These are phyloP conservation scores for Hecatera dysodea DNA, from an alignment of 2,888 invertebrate genomes.

Conservation along the genomic window DNA sequence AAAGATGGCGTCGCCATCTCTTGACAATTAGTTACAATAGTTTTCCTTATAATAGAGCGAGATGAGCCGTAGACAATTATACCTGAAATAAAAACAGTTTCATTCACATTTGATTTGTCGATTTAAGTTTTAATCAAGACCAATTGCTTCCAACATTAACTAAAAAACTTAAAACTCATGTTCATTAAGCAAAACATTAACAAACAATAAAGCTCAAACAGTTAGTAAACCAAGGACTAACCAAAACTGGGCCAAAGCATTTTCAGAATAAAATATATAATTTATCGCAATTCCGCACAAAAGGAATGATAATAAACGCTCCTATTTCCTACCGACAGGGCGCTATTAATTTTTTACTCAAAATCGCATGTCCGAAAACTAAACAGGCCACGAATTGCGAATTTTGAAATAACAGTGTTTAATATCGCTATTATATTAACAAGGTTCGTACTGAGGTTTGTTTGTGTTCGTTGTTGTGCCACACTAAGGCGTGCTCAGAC, in stretches of 20 bases:
- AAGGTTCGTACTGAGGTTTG: conserved; percentile 64
- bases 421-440: conserved; percentile 79
- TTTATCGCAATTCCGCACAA: conserved; percentile 53
- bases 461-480: conserved; percentile 68
- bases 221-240: conserved; percentile 25
- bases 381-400: conserved; percentile 76
- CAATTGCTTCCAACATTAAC: not conserved
- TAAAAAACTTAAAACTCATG: conserved; percentile 2
- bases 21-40: too few relatives aligned
- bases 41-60: too few relatives aligned
- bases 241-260: conserved; percentile 27
- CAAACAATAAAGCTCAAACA: conserved; percentile 20
- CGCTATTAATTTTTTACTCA: conserved; percentile 71
- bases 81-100: too few relatives aligned
- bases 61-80: too few relatives aligned
- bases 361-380: conserved; percentile 80
- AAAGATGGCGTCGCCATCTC: too few relatives aligned
- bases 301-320: conserved; percentile 65
- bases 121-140: too few relatives aligned
- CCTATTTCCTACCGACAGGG: conserved; percentile 59
- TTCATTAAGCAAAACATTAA: conserved; percentile 11
- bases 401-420: conserved; percentile 81
- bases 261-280: conserved; percentile 53
- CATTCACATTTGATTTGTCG: too few relatives aligned
- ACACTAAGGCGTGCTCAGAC: conserved; percentile 55